Percentiles rank a stretch among this genome's conserved stretches.
These are phyloP conservation scores for Phoxinus dragarum DNA, from an alignment of 2,797 vertebrate genomes.

Conservation along the genomic window DNA sequence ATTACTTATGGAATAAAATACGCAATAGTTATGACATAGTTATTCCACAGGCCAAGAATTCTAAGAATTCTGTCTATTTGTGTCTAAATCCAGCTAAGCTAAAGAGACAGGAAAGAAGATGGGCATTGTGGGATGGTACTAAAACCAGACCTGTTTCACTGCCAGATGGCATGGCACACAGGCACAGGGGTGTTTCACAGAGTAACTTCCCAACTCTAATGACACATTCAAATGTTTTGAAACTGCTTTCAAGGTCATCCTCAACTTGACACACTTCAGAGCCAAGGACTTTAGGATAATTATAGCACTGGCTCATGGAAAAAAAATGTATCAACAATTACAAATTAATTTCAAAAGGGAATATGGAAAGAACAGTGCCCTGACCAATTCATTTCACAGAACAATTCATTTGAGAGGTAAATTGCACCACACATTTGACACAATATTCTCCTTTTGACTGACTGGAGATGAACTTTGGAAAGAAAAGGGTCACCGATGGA, in stretches of 20 bases:
- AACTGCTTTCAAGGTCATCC: slow-evolving; percentile 68
- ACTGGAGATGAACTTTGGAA: background rate
- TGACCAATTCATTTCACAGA: slow-evolving; percentile 45
- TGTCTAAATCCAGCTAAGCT: slow-evolving; percentile 29
- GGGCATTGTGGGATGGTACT: slow-evolving; percentile 58
- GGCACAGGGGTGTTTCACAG: slow-evolving; percentile 61
- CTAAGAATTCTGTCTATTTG: slow-evolving; percentile 60
- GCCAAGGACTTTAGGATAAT: slow-evolving; percentile 63
- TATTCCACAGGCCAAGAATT: slow-evolving; percentile 65
- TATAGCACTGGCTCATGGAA: slow-evolving; percentile 73
- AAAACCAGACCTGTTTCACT: slow-evolving; percentile 62
- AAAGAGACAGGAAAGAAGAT: slow-evolving; percentile 59
- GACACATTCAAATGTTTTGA: slow-evolving; percentile 64
- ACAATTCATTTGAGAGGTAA: slow-evolving; percentile 39
- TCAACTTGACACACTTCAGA: slow-evolving; percentile 62
- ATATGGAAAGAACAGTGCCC: slow-evolving; percentile 66
- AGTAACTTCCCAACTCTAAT: slow-evolving; percentile 50
- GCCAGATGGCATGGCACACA: slow-evolving; percentile 64
- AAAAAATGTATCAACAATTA: slow-evolving; percentile 66
- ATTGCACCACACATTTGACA: background rate
- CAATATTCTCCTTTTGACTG: slow-evolving; percentile 24
- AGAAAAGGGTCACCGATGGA: background rate
- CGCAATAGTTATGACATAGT: slow-evolving; percentile 49
- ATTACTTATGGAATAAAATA: slow-evolving; percentile 48
- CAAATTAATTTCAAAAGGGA: slow-evolving; percentile 56